Conservation (phyloP, 2,113 vertebrate species). For the Prochilodus magdalenae region DNA sequence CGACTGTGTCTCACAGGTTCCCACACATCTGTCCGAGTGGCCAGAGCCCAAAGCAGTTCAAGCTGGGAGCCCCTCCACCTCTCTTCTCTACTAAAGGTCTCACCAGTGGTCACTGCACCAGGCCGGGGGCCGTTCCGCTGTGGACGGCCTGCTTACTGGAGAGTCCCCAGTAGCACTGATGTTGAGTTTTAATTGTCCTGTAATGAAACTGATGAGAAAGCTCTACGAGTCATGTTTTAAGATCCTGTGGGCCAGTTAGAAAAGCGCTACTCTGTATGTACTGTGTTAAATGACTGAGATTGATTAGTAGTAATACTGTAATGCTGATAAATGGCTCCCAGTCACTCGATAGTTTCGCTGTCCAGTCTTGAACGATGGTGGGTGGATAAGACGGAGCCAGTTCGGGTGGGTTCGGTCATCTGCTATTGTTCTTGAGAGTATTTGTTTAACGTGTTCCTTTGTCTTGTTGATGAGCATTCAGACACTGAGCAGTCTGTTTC, state of each 20-base stretch:
- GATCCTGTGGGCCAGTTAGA: too few relatives aligned
- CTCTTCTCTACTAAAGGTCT: constrained; percentile 26
- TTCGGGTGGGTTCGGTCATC: neutral
- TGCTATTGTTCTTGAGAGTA: neutral
- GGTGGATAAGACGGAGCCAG: constrained; percentile 5
- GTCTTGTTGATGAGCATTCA: neutral
- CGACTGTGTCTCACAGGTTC: neutral
- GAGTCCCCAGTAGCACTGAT: constrained; percentile 11
- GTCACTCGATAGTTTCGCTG: neutral
- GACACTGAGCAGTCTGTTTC: neutral
- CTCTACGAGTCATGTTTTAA: neutral
- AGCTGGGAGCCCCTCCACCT: constrained; percentile 32
- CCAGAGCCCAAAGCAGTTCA: neutral
- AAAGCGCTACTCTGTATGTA: too few relatives aligned
- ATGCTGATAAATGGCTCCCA: neutral
- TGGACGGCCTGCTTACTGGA: constrained; percentile 26
- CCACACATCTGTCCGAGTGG: neutral
- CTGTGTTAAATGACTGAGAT: too few relatives aligned
- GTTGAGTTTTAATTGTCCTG: constrained; percentile 1
- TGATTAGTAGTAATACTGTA: neutral
- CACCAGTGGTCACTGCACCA: constrained; percentile 5
- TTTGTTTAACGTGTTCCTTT: neutral
- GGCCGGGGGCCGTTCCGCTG: constrained; percentile 15
- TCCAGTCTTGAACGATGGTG: neutral
- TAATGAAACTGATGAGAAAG: constrained; percentile 16